Percentiles rank a stretch among this genome's conserved stretches.
Conservation (phyloP, 2,888 invertebrate species). For the Leptopilina drosophilae region DNA sequence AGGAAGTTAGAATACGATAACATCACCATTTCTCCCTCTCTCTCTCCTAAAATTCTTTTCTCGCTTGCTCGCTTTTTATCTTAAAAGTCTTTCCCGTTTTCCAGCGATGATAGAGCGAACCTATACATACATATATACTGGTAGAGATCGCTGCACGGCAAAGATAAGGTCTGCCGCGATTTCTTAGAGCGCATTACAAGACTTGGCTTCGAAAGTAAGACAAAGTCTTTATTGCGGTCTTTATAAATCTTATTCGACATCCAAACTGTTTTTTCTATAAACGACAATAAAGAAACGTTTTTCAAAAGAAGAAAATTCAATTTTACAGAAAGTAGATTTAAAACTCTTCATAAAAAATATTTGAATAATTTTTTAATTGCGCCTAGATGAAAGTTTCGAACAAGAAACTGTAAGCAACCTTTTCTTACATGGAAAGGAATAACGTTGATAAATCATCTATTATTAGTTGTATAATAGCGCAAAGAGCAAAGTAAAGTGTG, state of each 20-base stretch:
- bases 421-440: slow-evolving; percentile 28
- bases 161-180: slow-evolving; percentile 65
- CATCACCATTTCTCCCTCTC: background rate
- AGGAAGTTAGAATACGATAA: slow-evolving; percentile 27
- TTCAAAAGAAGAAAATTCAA: no score
- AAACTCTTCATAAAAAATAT: no score
- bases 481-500: background rate
- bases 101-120: slow-evolving; percentile 53
- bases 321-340: no score
- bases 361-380: no score
- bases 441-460: slow-evolving; percentile 48
- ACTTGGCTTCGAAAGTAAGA: slow-evolving; percentile 52
- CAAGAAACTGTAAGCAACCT: background rate
- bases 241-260: slow-evolving; percentile 48
- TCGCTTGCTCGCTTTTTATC: slow-evolving; percentile 30
- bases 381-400: no score
- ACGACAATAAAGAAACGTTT: background rate
- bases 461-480: background rate
- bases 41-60: background rate
- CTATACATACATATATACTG: no score
- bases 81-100: slow-evolving; percentile 38
- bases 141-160: slow-evolving; percentile 55
- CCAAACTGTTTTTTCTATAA: slow-evolving; percentile 20
- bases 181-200: slow-evolving; percentile 65
- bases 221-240: slow-evolving; percentile 52